A percentile compares a stretch with the other conserved stretches of the same genome.
Conservation (phyloP, 2,113 vertebrate genomes). For the Xiphorhynchus elegans region DNA sequence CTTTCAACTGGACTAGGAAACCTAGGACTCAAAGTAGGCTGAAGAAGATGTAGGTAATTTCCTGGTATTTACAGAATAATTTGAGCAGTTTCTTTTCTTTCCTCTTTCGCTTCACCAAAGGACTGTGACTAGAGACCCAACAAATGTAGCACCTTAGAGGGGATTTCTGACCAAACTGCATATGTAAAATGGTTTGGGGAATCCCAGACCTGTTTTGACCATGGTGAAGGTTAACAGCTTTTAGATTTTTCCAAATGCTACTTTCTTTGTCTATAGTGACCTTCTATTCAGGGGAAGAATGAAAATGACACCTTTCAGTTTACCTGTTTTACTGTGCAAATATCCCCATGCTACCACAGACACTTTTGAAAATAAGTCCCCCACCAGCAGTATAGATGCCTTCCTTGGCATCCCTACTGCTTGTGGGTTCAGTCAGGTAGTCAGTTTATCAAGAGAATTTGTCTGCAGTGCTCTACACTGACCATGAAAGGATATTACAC, state of each 20-base stretch:
- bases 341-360: neutral
- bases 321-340: neutral
- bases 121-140: neutral
- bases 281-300: neutral
- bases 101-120: neutral
- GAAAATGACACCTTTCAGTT: neutral
- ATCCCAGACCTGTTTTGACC: neutral
- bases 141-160: neutral
- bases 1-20: neutral
- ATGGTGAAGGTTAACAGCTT: neutral
- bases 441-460: neutral
- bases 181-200: neutral
- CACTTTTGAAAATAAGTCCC: neutral
- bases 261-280: neutral
- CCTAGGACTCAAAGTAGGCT: neutral
- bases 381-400: neutral
- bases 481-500: neutral
- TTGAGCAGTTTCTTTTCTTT: neutral
- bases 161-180: neutral
- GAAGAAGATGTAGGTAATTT: neutral
- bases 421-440: neutral
- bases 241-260: neutral
- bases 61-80: neutral
- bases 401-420: neutral
- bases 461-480: neutral